Percentiles rank a stretch among this genome's conserved stretches.
Conservation (phyloP, 2,888 invertebrate genomes). For the Orgyia antiqua region DNA sequence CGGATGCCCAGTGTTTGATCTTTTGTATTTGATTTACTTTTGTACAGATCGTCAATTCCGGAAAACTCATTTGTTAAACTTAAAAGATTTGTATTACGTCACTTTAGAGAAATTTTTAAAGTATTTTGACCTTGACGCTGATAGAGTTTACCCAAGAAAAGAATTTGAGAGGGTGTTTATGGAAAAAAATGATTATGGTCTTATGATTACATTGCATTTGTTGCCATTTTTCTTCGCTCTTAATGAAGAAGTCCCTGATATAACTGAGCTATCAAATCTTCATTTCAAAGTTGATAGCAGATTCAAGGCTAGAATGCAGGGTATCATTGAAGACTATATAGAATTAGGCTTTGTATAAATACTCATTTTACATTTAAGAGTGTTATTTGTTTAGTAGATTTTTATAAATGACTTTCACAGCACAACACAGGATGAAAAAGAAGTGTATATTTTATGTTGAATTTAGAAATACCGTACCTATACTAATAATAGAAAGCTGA, state of each 20-base stretch:
- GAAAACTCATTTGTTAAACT: slow-evolving; percentile 28
- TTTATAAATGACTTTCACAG: no score
- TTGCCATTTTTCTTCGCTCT: slow-evolving; percentile 32
- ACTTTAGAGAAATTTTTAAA: slow-evolving; percentile 30
- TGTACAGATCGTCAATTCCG: slow-evolving; percentile 42
- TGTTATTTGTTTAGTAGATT: no score
- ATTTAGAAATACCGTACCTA: no score
- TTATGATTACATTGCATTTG: slow-evolving; percentile 25
- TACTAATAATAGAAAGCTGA: no score
- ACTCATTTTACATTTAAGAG: background rate
- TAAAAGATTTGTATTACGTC: slow-evolving; percentile 39
- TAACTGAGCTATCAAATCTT: slow-evolving; percentile 11
- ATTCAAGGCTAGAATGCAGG: slow-evolving; percentile 28
- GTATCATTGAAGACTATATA: slow-evolving; percentile 27
- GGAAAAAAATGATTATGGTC: slow-evolving; percentile 34
- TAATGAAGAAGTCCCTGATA: slow-evolving; percentile 31
- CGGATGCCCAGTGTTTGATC: slow-evolving; percentile 39
- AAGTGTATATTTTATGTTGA: no score
- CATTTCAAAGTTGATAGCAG: slow-evolving; percentile 21
- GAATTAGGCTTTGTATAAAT: slow-evolving; percentile 11
- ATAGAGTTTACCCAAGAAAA: slow-evolving; percentile 29
- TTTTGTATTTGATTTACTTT: slow-evolving; percentile 38
- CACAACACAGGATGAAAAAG: no score
- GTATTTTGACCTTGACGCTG: slow-evolving; percentile 36
- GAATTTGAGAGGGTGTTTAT: slow-evolving; percentile 36